Base-by-base conservation (phyloP, 2,888 invertebrate genomes). In the Chrysodeixis includens region DNA sequence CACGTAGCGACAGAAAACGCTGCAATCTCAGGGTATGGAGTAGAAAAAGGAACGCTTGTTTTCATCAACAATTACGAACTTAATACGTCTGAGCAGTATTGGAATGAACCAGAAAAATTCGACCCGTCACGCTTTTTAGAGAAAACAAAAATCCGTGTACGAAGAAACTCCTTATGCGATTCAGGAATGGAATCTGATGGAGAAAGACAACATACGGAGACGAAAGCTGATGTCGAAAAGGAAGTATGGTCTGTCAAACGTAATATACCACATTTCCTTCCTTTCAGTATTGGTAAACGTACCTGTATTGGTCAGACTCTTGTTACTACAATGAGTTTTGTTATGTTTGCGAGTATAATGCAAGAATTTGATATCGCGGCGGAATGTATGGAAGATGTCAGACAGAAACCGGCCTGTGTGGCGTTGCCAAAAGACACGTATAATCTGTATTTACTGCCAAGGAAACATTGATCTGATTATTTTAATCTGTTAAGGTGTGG, bases 271-370 rank as follows among this genome's bases (percentile, higher is more conserved):
- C 97, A 97, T 85, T 98, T 98, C 85, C 92, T 98, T 12, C 98
- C 98, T 0, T 98, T 98, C 90, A 97, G 98, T 84, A 97, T 97
- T 52, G 98, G 98, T 8, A 98, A 97, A 84, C 92, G 98, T n/a
- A 97, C 98, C 0, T 98, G 98, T 84, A 97, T 98, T 66, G 98
- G 98, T 0, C 98, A 98, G 83, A 97, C 97, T 46, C 90, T 98
- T 55, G 97, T 98, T 0, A 97, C 97, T 16, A 97, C 97, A 1
- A 97, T 97, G 92, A 96, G 97, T 56, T 97, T 98, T 81, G 96
- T 97, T 0, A 95, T 97, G 87, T 92, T 97, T 52, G 96, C 97
- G 0, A 97, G 97, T 44, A 94, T 98, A 0, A 90, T 98, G 65
- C 97, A 97, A 78, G 95, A 96, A 66, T 98, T 96, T 86, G 96